Conservation (phyloP, 1,140 invertebrate species). For the Nasonia giraulti region DNA sequence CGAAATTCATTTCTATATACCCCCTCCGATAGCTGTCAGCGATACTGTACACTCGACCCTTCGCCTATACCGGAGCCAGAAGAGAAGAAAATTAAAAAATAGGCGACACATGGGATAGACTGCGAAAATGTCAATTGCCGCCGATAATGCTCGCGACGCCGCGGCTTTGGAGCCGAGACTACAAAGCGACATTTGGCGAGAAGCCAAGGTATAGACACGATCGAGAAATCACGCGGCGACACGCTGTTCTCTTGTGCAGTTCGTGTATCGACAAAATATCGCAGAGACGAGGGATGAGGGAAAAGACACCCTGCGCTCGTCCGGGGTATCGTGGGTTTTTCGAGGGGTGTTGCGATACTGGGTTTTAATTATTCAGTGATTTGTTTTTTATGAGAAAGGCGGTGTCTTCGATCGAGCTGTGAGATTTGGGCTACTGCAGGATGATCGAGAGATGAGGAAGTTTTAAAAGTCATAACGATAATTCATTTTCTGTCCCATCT, state of each 20-base stretch:
- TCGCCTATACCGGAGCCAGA: neutral
- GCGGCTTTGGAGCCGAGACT: neutral
- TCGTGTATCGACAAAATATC: too few relatives aligned
- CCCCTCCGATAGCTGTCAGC: neutral
- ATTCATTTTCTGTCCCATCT: too few relatives aligned
- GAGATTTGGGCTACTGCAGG: too few relatives aligned
- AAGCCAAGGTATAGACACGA: neutral
- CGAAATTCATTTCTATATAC: conserved; percentile 27
- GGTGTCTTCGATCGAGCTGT: too few relatives aligned
- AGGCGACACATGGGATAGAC: too few relatives aligned
- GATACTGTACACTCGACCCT: neutral
- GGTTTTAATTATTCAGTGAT: neutral
- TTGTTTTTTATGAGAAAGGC: neutral
- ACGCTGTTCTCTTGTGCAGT: too few relatives aligned
- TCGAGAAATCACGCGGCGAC: neutral
- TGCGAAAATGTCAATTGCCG: conserved; percentile 53
- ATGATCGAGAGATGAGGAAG: too few relatives aligned
- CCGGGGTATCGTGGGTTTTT: too few relatives aligned
- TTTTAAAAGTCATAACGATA: too few relatives aligned
- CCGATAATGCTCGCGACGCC: neutral
- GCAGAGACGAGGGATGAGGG: too few relatives aligned
- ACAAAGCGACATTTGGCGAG: neutral
- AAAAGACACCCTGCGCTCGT: too few relatives aligned
- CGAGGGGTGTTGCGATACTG: too few relatives aligned
- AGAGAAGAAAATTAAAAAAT: neutral